These are phyloP conservation scores for Lepilemur septentrionalis DNA, from an alignment of 2,797 vertebrate species.

Conservation along the genomic window DNA sequence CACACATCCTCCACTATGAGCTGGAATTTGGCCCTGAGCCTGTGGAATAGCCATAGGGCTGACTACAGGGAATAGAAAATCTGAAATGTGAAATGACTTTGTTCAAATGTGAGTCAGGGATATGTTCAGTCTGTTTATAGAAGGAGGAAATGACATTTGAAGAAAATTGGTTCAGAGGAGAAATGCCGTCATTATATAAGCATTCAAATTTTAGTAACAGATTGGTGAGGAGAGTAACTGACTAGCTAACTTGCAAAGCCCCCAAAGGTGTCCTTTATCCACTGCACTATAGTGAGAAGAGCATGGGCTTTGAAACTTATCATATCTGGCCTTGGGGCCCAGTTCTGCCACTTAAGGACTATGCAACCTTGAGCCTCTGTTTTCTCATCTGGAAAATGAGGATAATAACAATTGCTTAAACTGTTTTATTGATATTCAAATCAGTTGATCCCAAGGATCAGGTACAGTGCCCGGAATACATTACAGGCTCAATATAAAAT, in stretches of 20 bases:
- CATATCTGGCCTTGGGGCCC: neutral
- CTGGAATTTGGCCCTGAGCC: conserved; percentile 49
- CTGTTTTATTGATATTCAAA: neutral
- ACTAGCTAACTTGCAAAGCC: neutral
- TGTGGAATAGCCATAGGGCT: conserved; percentile 41
- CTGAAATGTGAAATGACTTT: conserved; percentile 65
- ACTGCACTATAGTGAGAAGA: neutral
- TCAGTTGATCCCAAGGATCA: conserved; percentile 12
- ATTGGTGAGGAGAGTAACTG: neutral
- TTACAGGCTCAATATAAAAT: neutral
- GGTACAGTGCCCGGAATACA: neutral
- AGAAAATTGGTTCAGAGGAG: conserved; percentile 57
- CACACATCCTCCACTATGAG: conserved; percentile 41
- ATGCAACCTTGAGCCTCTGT: neutral
- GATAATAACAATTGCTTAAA: neutral
- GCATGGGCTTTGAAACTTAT: neutral
- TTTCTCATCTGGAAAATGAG: conserved; percentile 16
- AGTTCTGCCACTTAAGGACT: neutral
- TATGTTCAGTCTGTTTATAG: conserved; percentile 64
- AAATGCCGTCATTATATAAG: conserved; percentile 59
- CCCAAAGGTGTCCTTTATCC: neutral
- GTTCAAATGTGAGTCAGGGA: conserved; percentile 66
- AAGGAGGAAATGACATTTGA: conserved; percentile 62
- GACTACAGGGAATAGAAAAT: conserved; percentile 59
- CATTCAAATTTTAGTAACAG: conserved; percentile 35